Evolutionary conservation across 2,113 vertebrate genomes (phyloP).

Genomic region (Silurus glanis): DNA sequence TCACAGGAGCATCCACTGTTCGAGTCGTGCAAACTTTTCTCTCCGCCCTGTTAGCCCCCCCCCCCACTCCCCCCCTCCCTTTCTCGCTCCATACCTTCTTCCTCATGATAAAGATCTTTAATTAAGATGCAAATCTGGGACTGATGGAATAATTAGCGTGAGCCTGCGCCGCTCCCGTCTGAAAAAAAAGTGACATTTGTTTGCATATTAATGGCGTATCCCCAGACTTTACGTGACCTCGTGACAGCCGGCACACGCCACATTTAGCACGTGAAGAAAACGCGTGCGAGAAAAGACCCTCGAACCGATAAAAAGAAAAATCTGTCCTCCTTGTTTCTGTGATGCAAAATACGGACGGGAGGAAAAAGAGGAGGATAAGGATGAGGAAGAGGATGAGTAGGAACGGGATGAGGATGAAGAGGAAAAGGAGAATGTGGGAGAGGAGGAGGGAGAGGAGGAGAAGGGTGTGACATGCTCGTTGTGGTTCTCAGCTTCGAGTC

Average conservation of each 20-base stretch:
- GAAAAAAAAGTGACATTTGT: slow-evolving; percentile 56
- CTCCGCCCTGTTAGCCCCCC: slow-evolving; percentile 12
- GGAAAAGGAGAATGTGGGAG: neutral
- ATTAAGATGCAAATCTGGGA: slow-evolving; percentile 64
- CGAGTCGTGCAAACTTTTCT: slow-evolving; percentile 13
- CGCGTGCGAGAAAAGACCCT: slow-evolving; percentile 40
- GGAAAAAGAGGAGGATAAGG: neutral
- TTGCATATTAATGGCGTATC: slow-evolving; percentile 62
- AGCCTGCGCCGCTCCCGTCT: slow-evolving; percentile 44
- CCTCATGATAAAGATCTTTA: slow-evolving; percentile 64
- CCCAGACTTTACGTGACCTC: slow-evolving; percentile 58
- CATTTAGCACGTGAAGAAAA: slow-evolving; percentile 60
- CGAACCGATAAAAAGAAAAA: slow-evolving; percentile 29
- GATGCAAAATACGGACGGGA: neutral
- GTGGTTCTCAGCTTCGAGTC: slow-evolving; percentile 2
- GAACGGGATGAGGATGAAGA: neutral
- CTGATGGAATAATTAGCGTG: slow-evolving; percentile 63
- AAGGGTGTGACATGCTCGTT: slow-evolving; percentile 1
- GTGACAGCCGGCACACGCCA: slow-evolving; percentile 50
- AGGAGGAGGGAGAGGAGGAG: neutral
- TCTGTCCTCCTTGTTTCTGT: neutral
- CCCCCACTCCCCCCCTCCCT: neutral
- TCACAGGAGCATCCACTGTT: slow-evolving; percentile 1
- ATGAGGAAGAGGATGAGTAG: neutral
- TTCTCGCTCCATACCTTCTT: slow-evolving; percentile 47